Evolutionary conservation across 2,113 vertebrate genomes (phyloP), one percentile per base, ranked within the genome.

Genomic region (Oriolus oriolus): DNA sequence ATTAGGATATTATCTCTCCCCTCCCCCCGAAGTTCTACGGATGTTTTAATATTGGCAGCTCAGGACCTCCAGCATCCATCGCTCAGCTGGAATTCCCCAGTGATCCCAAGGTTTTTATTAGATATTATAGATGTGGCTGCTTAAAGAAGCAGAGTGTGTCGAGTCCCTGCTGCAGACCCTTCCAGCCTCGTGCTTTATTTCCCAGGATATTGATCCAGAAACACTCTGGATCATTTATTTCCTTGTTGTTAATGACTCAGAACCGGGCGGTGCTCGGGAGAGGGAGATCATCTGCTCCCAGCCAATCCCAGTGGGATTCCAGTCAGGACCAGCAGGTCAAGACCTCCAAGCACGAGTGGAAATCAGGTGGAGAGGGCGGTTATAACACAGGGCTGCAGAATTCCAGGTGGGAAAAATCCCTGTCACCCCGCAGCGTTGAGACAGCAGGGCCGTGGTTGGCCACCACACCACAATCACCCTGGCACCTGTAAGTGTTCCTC

Each of bases 401-500:
- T 31, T 52, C 37, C 11, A 13, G 41, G 23, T 19, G 9, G 68
- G 63, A 22, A 50, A 31, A 37, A 15, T 23, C 87, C 60, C 54
- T 6, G 12, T 7, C 56, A 17, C 7, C 16, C 39, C 4, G n/a
- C 16, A 3, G 49, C n/a, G 7, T 2, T 59, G 57, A 23, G 23
- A 35, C 52, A 71, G 61, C 53, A 83, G 70, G 13, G 45, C 14
- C 3, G 0, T 11, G 15, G 28, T 0, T 53, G 2, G 31, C 59
- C 33, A 37, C 54, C 53, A 17, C 10, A 1, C 30, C 74, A 31
- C 0, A 0, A 6, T 57, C 3, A 0, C 37, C 19, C 30, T 8
- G 42, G 17, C 3, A 2, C 5, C 33, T n/a, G 0, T 35, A 10
- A 9, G 9, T 0, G 1, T 21, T n/a, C 65, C 28, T 79, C 57